Base-by-base conservation (phyloP, 2,888 invertebrate species). In the Trichacis sp. region DNA sequence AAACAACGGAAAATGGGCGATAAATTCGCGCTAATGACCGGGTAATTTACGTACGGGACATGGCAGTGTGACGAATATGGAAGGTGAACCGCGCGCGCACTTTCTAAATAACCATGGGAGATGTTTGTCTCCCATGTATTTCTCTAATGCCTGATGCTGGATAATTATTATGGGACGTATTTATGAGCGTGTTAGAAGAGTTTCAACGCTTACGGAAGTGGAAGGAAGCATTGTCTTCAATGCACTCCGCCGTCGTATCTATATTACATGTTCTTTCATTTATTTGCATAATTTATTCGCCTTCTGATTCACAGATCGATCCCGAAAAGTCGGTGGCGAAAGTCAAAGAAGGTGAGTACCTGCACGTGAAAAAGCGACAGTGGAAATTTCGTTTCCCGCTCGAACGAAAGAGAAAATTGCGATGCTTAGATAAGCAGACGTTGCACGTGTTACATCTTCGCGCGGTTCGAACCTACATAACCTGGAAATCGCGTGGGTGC, bases 311-410 rank as follows among this genome's bases (percentile, higher is more conserved):
- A 48, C 86, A 92, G 89, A 89, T 90, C 68, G 91, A 91, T 83
- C 90, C 91, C 63, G 91, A 91, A 49, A 92, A 92, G 80, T 90
- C 93, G 71, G 89, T 92, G 86, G 93, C 94, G 77, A 91, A 93
- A 83, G 93, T 93, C 87, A 94, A 94, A 90, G 94, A 94, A 90
- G 94, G 94, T 93, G 84, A 88, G 6, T 46, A 15, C 6, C 3
- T 17, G 2, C n/a, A 5, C n/a, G 2, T 19, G 46, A 46, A 17
- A n/a, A 19, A 46, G 20, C n/a, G 20, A 33, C 33, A n/a, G n/a
- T 43, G 9, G n/a, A 43, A 43, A 19, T 43, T 19, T 43, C 9
- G 17, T 43, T 14, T 15, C 9, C 15, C n/a, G 14, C 17, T 9
- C 19, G 2, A 19, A 43, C 43, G 19, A 43, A 43, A 43, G 17